Percentiles rank a stretch among this genome's conserved stretches.
Conservation (phyloP, 2,113 vertebrate genomes). For the Serinus canaria region DNA sequence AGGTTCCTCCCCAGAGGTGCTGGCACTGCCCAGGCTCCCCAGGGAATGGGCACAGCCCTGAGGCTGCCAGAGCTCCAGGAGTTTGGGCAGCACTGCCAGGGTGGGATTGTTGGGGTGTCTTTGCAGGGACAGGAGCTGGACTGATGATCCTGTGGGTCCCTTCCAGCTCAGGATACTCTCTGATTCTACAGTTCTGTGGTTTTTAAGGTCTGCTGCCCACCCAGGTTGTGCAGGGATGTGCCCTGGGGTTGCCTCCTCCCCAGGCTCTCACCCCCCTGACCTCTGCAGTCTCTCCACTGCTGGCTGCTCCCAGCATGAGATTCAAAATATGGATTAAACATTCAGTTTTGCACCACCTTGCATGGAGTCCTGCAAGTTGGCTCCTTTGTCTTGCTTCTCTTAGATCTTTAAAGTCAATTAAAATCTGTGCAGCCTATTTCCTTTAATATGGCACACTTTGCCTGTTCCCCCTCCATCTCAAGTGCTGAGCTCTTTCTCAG, state of each 20-base stretch:
- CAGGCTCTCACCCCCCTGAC: background rate
- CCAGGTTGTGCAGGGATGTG: background rate
- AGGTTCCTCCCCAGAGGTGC: background rate
- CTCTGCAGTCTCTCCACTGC: background rate
- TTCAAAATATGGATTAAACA: background rate
- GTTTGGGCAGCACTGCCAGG: fast-evolving
- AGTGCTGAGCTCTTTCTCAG: background rate
- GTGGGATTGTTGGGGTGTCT: background rate
- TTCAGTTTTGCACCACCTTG: background rate
- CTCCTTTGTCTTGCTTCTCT: background rate
- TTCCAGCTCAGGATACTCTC: background rate
- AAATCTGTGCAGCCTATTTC: background rate
- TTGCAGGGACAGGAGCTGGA: background rate
- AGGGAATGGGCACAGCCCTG: fast-evolving
- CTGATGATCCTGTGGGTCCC: background rate
- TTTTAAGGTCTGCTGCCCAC: background rate
- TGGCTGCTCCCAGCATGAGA: background rate
- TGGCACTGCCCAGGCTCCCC: background rate
- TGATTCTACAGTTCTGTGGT: background rate
- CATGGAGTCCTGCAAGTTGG: background rate
- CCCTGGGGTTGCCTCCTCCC: background rate
- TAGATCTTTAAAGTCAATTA: background rate
- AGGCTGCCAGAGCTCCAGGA: background rate
- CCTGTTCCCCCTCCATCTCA: background rate
- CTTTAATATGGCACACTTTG: background rate